phyloP scores from a whole-genome alignment of 2,888 invertebrate species.

The Dasypolia templi region DNA sequence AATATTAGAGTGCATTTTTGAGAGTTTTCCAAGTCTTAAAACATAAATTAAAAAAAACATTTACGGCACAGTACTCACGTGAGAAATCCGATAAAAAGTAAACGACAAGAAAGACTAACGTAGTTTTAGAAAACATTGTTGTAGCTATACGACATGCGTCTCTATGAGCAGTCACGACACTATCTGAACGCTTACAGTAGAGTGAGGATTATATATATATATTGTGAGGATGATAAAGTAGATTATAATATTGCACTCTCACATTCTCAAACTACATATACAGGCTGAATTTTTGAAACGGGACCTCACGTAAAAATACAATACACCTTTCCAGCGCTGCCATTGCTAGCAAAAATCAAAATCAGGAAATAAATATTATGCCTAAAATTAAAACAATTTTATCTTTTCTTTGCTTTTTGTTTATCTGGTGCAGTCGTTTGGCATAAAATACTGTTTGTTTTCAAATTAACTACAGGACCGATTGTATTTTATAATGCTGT shows the following conservation, averaged over 20 bases:
- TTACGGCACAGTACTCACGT: constrained; percentile 28
- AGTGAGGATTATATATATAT: too few species aligned
- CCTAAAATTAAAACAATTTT: not conserved
- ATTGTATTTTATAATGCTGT: not conserved
- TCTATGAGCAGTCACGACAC: too few species aligned
- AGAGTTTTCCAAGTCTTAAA: too few species aligned
- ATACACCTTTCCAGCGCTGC: not conserved
- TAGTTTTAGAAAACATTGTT: constrained; percentile 39
- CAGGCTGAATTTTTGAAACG: too few species aligned
- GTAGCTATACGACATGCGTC: not conserved
- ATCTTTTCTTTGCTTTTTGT: not conserved
- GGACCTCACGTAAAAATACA: not conserved
- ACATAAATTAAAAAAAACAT: too few species aligned
- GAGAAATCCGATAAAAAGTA: constrained; percentile 14
- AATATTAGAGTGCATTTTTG: not conserved
- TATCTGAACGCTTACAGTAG: too few species aligned
- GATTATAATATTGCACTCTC: too few species aligned
- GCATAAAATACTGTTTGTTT: not conserved
- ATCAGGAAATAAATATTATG: not conserved
- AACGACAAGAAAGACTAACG: constrained; percentile 37
- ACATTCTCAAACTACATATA: too few species aligned
- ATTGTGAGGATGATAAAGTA: too few species aligned
- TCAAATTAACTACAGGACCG: not conserved
- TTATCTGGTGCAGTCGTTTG: not conserved
- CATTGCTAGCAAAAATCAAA: not conserved